Base-by-base conservation (phyloP, 2,888 invertebrate species). In the Ceratothoa steindachneri region DNA sequence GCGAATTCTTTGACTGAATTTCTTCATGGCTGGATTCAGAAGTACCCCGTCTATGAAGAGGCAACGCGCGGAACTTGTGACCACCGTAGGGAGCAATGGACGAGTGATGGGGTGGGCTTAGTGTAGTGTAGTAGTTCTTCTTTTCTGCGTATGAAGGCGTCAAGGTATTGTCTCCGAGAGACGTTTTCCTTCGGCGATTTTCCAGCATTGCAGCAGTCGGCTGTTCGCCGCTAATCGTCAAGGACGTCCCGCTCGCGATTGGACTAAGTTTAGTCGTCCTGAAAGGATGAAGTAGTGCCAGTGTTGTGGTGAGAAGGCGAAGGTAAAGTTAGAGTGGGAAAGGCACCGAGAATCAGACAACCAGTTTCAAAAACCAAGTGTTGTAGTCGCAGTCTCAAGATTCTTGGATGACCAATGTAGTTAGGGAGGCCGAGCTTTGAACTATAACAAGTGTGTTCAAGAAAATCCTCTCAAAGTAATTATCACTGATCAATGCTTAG, bases 21-120 rank as follows among this genome's bases (percentile, higher is more conserved):
- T 76, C 76, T 24, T 76, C 76, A 29, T 76, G 76, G 41, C 67
- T 76, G 9, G 76, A 70, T 41, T 76, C 76, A 0, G 76, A 76
- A 41, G 73, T 67, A 28, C 72, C 70, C 19, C 76, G 15, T 19
- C 55, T 7, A 41, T 41, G 41, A 41, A 41, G 41, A 15, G 41
- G 7, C 41, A 41, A 41, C 5, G 55, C 19, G 9, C 55, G 7
- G 5, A 55, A 15, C 55, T 55, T 55, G 5, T 15, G 55, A 19
- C 7, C 7, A 5, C 55, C 55, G 5, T 22, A 55, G 15, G 55
- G 5, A 22, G 55, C 7, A 15, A 55, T 19, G 24, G 55, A 55
- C 5, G 55, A 55, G 19, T 55, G 55, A 55, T 55, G 55, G 5
- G 55, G 55, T 5, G 55, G 55, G 19, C 55, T 55, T 7, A 55